Evolutionary conservation across 2,113 vertebrate genomes (phyloP).

Genomic region (Clarias magur): DNA sequence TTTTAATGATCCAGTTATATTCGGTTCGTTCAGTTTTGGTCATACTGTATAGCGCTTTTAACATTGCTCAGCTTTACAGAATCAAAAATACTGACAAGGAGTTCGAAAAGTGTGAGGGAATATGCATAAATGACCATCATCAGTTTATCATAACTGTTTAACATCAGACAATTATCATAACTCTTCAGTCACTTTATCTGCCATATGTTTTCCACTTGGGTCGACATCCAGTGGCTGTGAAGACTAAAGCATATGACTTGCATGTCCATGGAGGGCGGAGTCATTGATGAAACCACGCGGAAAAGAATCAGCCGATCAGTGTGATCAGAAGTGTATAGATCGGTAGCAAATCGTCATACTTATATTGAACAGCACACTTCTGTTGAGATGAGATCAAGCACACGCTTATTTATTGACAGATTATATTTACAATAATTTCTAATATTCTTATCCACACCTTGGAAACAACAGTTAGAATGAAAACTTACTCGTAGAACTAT

Average conservation of each 20-base stretch:
- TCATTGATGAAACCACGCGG: background rate
- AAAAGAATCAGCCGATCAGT: background rate
- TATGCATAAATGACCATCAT: no score
- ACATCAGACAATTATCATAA: background rate
- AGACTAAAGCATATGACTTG: background rate
- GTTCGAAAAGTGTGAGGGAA: no score
- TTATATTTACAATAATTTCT: background rate
- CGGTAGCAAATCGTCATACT: no score
- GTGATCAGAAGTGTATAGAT: background rate
- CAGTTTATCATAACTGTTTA: no score
- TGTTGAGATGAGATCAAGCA: background rate
- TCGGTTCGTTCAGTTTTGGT: no score
- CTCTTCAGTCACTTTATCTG: background rate
- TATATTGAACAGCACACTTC: no score
- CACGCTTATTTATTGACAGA: background rate
- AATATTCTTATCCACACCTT: background rate
- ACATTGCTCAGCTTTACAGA: no score
- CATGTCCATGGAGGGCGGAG: background rate
- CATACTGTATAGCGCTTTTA: no score
- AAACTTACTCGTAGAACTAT: background rate
- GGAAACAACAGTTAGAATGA: background rate
- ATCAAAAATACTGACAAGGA: no score
- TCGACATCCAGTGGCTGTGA: background rate
- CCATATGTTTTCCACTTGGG: background rate
- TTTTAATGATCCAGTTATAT: no score